Evolutionary conservation across 2,888 invertebrate genomes (phyloP), one percentile per base, ranked within the genome.

Genomic region (Drosophila borealis): DNA sequence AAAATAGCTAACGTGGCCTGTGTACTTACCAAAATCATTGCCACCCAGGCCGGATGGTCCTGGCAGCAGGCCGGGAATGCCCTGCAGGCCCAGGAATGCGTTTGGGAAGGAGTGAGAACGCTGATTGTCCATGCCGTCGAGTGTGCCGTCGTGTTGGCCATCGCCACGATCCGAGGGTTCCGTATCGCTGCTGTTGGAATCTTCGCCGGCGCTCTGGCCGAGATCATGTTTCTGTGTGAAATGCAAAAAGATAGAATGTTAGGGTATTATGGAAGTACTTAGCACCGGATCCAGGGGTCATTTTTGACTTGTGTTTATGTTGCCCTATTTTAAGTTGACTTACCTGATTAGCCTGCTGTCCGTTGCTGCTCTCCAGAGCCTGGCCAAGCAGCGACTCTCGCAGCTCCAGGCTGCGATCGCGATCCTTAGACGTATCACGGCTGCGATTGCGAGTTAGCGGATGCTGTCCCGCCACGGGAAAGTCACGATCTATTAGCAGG

Each of bases 11-110:
- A 29, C 4, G 3, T 6, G 25, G 10, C 14, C 8, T 13, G 9
- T 44, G 5, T 41, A 95, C 96, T 95, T 93, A 96, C 96, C 96
- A 93, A 96, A 97, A 93, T 95, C 97, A 93, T 96, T 96, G 93
- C 96, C 94, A 90, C 94, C 94, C 92, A 97, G 95, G 89, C 97
- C 96, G 75, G 97, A 97, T 39, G 97, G 97, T 89, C 97, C 97
- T 71, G 97, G 96, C 91, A 97, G 94, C 83, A 97, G 94, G 89
- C 97, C 97, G 93, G 95, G 92, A 92, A 95, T 92, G 78, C 94
- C 97, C 95, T 96, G 97, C 85, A 97, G 93, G 88, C 96, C 96
- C 81, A 97, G 94, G 78, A 97, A 94, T 82, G 95, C 95, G 83
- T 96, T 95, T 33, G 96, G 96, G 93, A 97, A 97, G 89, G 95